Conservation (phyloP, 2,888 invertebrate genomes). For the Herminia tarsipennalis region DNA sequence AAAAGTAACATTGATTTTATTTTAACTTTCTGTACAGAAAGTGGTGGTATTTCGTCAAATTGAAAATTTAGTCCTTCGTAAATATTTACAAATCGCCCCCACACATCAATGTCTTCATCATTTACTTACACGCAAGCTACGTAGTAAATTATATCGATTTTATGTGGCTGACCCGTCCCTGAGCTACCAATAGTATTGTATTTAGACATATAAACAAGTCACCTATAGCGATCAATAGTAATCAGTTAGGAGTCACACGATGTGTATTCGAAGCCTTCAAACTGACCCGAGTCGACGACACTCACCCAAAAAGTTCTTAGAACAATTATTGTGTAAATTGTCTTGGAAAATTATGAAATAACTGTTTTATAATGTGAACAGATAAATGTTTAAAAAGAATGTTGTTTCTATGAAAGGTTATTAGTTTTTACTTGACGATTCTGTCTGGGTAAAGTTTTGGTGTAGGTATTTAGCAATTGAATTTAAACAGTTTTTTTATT, state of each 20-base stretch:
- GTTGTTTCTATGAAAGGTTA: too few species aligned
- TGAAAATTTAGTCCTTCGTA: too few species aligned
- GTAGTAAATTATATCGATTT: conserved; percentile 53
- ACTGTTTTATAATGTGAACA: neutral
- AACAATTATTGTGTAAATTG: neutral
- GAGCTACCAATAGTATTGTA: conserved; percentile 56
- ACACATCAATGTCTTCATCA: conserved; percentile 36
- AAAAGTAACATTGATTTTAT: too few species aligned
- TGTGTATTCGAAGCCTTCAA: conserved; percentile 18
- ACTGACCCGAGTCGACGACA: neutral
- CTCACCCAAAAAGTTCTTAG: neutral
- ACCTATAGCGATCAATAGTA: conserved; percentile 61
- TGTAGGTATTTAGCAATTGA: too few species aligned
- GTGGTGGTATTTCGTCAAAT: too few species aligned
- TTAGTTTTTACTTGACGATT: too few species aligned
- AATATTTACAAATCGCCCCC: conserved; percentile 18
- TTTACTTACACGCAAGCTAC: conserved; percentile 39
- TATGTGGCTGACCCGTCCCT: conserved; percentile 57
- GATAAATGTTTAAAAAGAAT: too few species aligned
- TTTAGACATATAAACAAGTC: conserved; percentile 66
- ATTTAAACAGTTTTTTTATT: too few species aligned
- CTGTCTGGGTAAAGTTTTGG: too few species aligned
- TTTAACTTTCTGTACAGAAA: too few species aligned
- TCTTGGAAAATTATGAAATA: neutral
- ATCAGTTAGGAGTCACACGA: conserved; percentile 49